Base-by-base conservation (phyloP, 2,888 invertebrate species). In the Hypercompe scribonia region DNA sequence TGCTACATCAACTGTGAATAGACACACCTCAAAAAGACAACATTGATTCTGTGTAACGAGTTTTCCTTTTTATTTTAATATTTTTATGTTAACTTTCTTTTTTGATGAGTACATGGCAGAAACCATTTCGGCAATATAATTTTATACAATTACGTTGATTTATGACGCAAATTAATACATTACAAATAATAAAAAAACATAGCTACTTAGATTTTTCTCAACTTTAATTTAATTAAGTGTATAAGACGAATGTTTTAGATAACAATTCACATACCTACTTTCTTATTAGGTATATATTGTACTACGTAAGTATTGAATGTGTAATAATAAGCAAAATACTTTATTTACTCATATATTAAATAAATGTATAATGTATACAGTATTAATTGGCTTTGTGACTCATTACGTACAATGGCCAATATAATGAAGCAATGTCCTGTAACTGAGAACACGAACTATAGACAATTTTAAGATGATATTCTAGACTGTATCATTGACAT, bases 361-460 rank as follows among this genome's bases (percentile, higher is more conserved):
- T 33, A 58, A 75, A 79, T 74, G 79, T 78, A 63, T 58, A 61
- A 61, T 31, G 13, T 31, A 76, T 75, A 79, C 73, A 65, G 74
- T 72, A 82, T 73, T 84, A 83, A 84, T 81, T 84, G 75, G 58
- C 68, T 75, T 73, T 76, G 77, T 77, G 71, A 71, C 73, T 78
- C 84, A 79, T 80, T 71, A 46, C 75, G 76, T 58, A 82, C 81
- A 79, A 76, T 80, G 73, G 82, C 72, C 78, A 73, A 70, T 82
- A 76, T 75, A 82, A 80, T 83, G 82, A 80, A 84, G 74, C 77
- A 75, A 72, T 74, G 73, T 73, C 76, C 79, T 79, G 72, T 66
- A 75, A 58, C 50, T 68, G 61, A 24, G 36, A 36, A 67, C 58
- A 79, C 74, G 79, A 80, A 84, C 75, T 42, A 65, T 73, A 75